phyloP scores from a whole-genome alignment of 2,888 invertebrate genomes.

The Drosophila nr. perissopoda region DNA sequence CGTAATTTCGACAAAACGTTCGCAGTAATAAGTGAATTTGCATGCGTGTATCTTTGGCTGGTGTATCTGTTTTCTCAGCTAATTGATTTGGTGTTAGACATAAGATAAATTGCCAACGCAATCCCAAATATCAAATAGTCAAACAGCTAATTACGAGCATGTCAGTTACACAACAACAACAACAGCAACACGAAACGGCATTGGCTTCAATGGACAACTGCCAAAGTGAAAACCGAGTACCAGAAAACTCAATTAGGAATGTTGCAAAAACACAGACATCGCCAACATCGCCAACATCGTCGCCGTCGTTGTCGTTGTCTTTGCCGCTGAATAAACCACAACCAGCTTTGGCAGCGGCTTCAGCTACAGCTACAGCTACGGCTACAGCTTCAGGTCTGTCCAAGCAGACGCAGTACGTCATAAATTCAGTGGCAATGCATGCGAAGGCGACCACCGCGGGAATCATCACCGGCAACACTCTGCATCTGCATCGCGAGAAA shows the following conservation, averaged over 20 bases:
- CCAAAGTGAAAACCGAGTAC: constrained; percentile 74
- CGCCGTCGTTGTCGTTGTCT: constrained; percentile 9
- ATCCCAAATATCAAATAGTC: constrained; percentile 30
- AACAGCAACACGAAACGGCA: constrained; percentile 22
- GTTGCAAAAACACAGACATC: constrained; percentile 60
- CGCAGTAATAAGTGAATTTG: constrained; percentile 25
- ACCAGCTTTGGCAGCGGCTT: constrained; percentile 2
- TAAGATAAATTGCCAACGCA: constrained; percentile 40
- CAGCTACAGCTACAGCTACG: constrained; percentile 5
- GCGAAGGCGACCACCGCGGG: constrained; percentile 72
- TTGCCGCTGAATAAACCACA: constrained; percentile 27
- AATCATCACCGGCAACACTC: constrained; percentile 67
- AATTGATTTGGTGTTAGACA: constrained; percentile 48
- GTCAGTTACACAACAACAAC: constrained; percentile 55
- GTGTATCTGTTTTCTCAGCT: constrained; percentile 11
- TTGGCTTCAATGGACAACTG: constrained; percentile 62
- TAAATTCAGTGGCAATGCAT: constrained; percentile 74
- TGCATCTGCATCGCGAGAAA: constrained; percentile 67
- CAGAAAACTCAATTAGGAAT: constrained; percentile 78
- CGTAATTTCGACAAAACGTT: constrained; percentile 14
- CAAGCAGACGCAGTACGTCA: constrained; percentile 72
- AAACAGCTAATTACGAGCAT: constrained; percentile 64
- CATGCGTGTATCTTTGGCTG: constrained; percentile 28
- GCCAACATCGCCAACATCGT: constrained; percentile 4
- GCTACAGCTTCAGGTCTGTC: constrained; percentile 36